phyloP scores from a whole-genome alignment of 2,113 vertebrate genomes.

The Sphaerodactylus townsendi region DNA sequence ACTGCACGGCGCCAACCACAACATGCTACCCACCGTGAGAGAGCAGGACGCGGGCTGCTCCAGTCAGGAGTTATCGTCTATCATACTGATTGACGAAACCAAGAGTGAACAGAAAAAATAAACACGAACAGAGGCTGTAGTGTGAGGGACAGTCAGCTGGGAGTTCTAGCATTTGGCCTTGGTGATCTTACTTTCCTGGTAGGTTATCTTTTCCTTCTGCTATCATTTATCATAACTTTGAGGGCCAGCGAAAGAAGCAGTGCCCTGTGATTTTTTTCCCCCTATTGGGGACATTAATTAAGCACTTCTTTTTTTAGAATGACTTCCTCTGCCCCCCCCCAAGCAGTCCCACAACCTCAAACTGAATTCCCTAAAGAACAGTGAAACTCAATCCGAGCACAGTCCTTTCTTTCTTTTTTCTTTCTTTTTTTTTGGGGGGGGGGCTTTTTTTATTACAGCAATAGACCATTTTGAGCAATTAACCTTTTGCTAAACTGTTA shows the following conservation, averaged over 20 bases:
- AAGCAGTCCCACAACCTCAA: constrained; percentile 75
- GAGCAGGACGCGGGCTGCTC: constrained; percentile 89
- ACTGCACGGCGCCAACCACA: constrained; percentile 96
- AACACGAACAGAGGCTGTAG: constrained; percentile 96
- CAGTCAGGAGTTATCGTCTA: constrained; percentile 92
- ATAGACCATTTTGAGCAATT: constrained; percentile 83
- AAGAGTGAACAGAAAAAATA: constrained; percentile 95
- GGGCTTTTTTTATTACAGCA: constrained; percentile 70
- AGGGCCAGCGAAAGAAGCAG: constrained; percentile 79
- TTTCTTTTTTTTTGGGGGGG: constrained; percentile 12
- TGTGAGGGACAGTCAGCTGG: constrained; percentile 93
- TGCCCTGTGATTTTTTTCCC: constrained; percentile 73
- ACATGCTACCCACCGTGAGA: constrained; percentile 92
- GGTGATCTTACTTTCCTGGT: constrained; percentile 93
- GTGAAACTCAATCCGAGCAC: constrained; percentile 82
- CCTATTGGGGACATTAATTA: constrained; percentile 80
- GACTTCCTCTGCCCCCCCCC: constrained; percentile 67
- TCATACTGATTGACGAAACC: constrained; percentile 95
- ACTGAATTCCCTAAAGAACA: constrained; percentile 80
- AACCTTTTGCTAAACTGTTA: constrained; percentile 79
- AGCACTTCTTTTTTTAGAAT: constrained; percentile 70
- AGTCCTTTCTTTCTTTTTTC: constrained; percentile 68
- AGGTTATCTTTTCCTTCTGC: constrained; percentile 96
- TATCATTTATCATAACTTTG: constrained; percentile 98
- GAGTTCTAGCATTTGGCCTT: constrained; percentile 99